Base-by-base conservation (phyloP, 2,888 invertebrate species). In the Sericinus montela region DNA sequence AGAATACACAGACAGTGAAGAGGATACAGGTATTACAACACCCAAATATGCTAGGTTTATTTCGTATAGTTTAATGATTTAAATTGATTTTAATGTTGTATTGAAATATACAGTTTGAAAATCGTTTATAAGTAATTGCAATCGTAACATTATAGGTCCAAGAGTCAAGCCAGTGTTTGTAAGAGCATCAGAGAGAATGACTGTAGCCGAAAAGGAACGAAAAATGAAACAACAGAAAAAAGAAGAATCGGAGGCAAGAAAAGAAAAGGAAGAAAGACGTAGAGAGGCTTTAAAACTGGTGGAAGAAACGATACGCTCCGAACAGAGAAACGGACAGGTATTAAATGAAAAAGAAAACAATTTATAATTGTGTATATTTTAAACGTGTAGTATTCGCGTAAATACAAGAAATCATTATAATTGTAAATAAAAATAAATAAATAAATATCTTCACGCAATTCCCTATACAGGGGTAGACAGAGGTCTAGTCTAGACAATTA, bases 111-210 rank as follows among this genome's bases (percentile, higher is more conserved):
- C n/a, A n/a, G n/a, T n/a, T n/a, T n/a, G n/a, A n/a, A n/a, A n/a
- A n/a, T n/a, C n/a, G n/a, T n/a, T n/a, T n/a, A n/a, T n/a, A n/a
- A n/a, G n/a, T n/a, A n/a, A 23, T 23, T 23, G 23, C 6, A 6
- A 23, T 23, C 23, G 23, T 23, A 23, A 30, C 51, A 10, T 51
- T 48, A 5, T 32, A 90, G 96, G 96, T 5, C 97, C 98, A 0
- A 89, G 98, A 48, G 91, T 98, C 7, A 98, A 98, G 70, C 98
- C 98, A 0, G 95, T 98, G 0, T 98, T 98, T 85, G 97, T 98
- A 0, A 90, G 96, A 55, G 98, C 97, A 62, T 93, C 94, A 49
- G 98, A 99, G 66, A 91, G 99, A 49, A 94, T 99, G 58, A 99
- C 99, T 0, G 94, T 99, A 13, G 95, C 97, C 60, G 99, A 99